Percentiles rank a stretch among this genome's conserved stretches.
phyloP scores from a whole-genome alignment of 2,888 invertebrate species.

The Deroplatys truncata region DNA sequence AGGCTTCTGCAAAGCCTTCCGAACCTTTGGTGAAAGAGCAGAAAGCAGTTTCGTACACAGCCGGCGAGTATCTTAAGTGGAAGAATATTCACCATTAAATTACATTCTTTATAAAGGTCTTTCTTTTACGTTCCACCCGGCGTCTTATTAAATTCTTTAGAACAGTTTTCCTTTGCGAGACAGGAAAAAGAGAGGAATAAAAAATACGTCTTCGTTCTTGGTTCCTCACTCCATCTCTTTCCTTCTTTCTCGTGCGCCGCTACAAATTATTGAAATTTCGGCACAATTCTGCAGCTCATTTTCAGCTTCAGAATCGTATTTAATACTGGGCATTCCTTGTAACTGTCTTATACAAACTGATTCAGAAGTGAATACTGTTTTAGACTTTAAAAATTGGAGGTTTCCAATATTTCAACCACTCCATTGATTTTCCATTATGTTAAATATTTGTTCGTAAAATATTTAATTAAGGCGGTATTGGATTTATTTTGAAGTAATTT shows the following conservation, averaged over 20 bases:
- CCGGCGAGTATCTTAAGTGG: slow-evolving; percentile 18
- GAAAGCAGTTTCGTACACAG: neutral
- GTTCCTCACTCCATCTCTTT: neutral
- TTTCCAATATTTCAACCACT: no score
- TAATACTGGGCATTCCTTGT: no score
- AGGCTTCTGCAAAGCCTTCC: neutral
- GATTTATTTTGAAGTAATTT: no score
- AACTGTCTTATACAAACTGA: no score
- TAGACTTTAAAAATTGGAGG: no score
- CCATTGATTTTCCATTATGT: no score
- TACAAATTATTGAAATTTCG: neutral
- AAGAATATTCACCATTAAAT: slow-evolving; percentile 25
- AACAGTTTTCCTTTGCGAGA: slow-evolving; percentile 9
- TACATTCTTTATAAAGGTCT: slow-evolving; percentile 26
- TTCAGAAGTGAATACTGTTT: no score
- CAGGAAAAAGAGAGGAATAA: neutral
- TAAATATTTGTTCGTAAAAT: no score
- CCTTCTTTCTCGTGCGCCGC: neutral
- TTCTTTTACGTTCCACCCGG: slow-evolving; percentile 20
- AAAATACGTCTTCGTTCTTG: slow-evolving; percentile 10
- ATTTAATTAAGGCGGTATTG: no score
- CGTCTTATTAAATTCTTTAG: slow-evolving; percentile 25
- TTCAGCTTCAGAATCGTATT: neutral
- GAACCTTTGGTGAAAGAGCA: neutral
- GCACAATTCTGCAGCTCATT: neutral